Evolutionary conservation across 2,113 vertebrate species (phyloP), one percentile per base, ranked within the genome.

Genomic region (Cranoglanis bouderius): DNA sequence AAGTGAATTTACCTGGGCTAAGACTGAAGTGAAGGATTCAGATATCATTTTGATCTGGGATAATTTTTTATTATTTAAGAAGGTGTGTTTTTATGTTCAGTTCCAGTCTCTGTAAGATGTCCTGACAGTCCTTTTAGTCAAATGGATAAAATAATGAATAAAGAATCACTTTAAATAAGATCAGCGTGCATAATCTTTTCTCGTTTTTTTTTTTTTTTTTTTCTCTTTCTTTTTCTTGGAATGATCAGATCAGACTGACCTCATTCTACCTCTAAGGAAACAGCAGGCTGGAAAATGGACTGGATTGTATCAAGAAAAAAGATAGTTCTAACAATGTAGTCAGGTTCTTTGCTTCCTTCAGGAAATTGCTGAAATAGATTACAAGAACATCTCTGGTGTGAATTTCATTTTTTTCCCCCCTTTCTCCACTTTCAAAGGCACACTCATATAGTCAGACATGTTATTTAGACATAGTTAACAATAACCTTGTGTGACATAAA

Each of bases 401-500:
- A 61, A 18, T 32, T 84, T 78, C 7, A 26, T 35, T 40, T 0
- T 78, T 38, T 55, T 51, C 55, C 49, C 26, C 6, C 46, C 43
- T 19, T 77, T 65, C 55, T 59, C 63, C 16, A 9, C 13, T 13
- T 8, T 75, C 0, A n/a, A n/a, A 63, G 38, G 12, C 8, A 55
- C 14, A 55, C 46, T 82, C 82, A 32, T 49, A 21, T 87, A 8
- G 40, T 67, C 43, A 61, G 46, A 29, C 55, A 77, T 63, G 65
- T 59, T 74, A 2, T 91, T 87, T 90, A 59, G 40, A 29, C 43
- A 65, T 59, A 32, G 85, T 70, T 29, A 55, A 55, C 21, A 83
- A 38, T 29, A 72, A 13, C 2, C 32, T n/a, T 74, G 16, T 32
- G 57, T 67, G 57, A 53, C 40, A 53, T 6, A 8, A 49, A 63